Evolutionary conservation across 2,113 vertebrate genomes (phyloP).

Genomic region (Erpornis zantholeuca): DNA sequence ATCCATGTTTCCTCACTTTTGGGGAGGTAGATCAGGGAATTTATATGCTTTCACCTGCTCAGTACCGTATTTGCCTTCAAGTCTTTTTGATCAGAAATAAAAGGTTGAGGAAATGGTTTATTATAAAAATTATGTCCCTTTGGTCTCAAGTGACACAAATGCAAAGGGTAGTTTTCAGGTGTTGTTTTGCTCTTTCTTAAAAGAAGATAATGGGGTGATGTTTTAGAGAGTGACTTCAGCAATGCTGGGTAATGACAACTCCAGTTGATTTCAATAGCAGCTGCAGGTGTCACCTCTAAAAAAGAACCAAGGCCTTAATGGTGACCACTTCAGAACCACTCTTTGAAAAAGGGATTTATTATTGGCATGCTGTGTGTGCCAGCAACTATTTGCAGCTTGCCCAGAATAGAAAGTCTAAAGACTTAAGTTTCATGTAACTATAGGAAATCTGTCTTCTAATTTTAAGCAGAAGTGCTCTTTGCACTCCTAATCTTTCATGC

Average conservation of each 20-base stretch:
- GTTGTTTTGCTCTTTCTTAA: neutral
- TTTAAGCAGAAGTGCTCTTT: constrained; percentile 43
- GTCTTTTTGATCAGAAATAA: neutral
- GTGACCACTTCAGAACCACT: constrained; percentile 34
- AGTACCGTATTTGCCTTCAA: neutral
- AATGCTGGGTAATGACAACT: constrained; percentile 4
- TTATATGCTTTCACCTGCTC: neutral
- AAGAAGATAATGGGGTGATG: neutral
- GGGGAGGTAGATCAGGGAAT: neutral
- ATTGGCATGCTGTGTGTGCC: constrained; percentile 49
- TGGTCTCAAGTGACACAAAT: neutral
- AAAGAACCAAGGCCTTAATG: constrained; percentile 31
- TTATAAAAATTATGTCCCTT: neutral
- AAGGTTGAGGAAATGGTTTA: neutral
- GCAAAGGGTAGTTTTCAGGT: neutral
- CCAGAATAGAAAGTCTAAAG: constrained; percentile 56
- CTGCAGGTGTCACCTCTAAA: constrained; percentile 63
- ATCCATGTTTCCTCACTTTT: neutral
- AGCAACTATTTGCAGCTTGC: constrained; percentile 65
- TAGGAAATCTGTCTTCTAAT: constrained; percentile 43
- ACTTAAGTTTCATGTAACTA: constrained; percentile 61
- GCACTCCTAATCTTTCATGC: neutral
- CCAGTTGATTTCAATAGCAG: constrained; percentile 51
- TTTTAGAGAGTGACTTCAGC: neutral
- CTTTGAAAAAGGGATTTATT: constrained; percentile 68